Evolutionary conservation across 2,113 vertebrate genomes (phyloP).

Genomic region (Lanius ludovicianus): DNA sequence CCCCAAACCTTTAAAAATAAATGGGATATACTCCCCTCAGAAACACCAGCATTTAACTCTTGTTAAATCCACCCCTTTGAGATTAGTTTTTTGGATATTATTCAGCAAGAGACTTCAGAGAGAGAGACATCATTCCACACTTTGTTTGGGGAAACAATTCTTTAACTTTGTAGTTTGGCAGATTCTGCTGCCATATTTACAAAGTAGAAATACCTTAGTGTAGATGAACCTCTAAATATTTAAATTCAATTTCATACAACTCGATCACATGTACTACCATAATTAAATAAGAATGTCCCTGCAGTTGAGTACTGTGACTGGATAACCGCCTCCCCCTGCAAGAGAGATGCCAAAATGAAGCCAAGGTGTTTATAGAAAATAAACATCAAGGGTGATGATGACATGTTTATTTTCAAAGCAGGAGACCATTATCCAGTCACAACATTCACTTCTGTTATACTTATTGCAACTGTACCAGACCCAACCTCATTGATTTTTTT

Average conservation of each 20-base stretch:
- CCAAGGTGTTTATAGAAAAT: constrained; percentile 66
- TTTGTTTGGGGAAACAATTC: constrained; percentile 51
- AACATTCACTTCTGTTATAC: constrained; percentile 55
- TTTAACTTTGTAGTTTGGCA: constrained; percentile 67
- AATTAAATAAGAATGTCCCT: constrained; percentile 73
- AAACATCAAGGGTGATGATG: constrained; percentile 73
- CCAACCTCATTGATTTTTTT: constrained; percentile 62
- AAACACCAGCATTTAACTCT: constrained; percentile 15
- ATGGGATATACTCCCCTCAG: constrained; percentile 3
- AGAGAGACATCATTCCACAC: constrained; percentile 33
- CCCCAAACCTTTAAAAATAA: constrained; percentile 42
- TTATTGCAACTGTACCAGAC: constrained; percentile 44
- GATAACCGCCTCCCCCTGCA: constrained; percentile 60
- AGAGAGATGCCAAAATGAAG: constrained; percentile 69
- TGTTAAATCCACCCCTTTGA: constrained; percentile 2
- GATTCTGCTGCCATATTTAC: constrained; percentile 59
- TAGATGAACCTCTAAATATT: constrained; percentile 73
- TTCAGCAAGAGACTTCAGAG: constrained; percentile 23
- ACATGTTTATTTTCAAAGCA: constrained; percentile 73
- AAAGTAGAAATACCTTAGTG: constrained; percentile 57
- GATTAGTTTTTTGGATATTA: constrained; percentile 19
- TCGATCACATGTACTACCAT: constrained; percentile 69
- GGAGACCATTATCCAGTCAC: constrained; percentile 67
- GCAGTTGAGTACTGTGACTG: constrained; percentile 62
- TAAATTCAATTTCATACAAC: constrained; percentile 74